These are phyloP conservation scores for Delphinapterus leucas DNA, from an alignment of 2,113 vertebrate species.

Conservation along the genomic window DNA sequence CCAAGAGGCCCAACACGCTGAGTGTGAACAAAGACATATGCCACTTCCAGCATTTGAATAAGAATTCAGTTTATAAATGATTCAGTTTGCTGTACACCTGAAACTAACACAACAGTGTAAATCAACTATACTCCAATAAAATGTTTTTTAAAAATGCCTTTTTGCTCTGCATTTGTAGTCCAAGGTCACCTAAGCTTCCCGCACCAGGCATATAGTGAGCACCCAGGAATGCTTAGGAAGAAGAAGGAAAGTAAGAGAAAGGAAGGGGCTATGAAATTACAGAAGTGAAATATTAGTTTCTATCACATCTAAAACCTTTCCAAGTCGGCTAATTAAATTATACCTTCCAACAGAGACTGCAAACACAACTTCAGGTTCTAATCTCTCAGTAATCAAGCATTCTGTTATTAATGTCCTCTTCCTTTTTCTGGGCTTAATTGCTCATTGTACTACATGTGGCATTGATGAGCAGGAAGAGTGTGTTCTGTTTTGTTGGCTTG, in stretches of 20 bases:
- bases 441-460: constrained; percentile 62
- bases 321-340: constrained; percentile 71
- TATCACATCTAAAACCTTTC: constrained; percentile 53
- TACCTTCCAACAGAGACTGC: constrained; percentile 64
- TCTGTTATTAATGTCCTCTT: constrained; percentile 68
- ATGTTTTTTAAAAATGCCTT: not conserved
- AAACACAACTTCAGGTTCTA: constrained; percentile 72
- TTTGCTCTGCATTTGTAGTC: not conserved
- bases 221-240: not conserved
- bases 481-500: constrained; percentile 60
- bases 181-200: not conserved
- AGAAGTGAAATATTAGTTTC: constrained; percentile 36
- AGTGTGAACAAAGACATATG: not conserved
- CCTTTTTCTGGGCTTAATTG: constrained; percentile 58
- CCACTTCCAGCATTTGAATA: not conserved
- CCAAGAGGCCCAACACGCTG: not conserved
- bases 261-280: not conserved
- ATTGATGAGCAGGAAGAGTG: constrained; percentile 63
- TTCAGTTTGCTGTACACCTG: too few relatives aligned
- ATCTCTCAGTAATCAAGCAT: constrained; percentile 59
- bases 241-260: not conserved
- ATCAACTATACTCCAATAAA: too few relatives aligned
- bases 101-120: too few relatives aligned
- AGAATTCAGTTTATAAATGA: not conserved
- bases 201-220: rapidly evolving